Base-by-base conservation (phyloP, 2,888 invertebrate species). In the Torymus texanus region DNA sequence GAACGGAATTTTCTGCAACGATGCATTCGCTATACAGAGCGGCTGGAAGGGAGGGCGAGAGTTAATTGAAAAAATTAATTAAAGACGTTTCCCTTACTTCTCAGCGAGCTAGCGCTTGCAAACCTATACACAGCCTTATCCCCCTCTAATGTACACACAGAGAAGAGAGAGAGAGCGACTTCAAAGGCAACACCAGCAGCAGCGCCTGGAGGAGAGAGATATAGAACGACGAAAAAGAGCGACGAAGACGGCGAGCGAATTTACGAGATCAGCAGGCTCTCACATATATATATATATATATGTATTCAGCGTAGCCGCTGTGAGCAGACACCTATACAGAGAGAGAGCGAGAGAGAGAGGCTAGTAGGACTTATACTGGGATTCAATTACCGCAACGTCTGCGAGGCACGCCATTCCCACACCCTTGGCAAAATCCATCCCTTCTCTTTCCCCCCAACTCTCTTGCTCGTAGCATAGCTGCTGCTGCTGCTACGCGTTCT, bases 371-470 rank as follows among this genome's bases (percentile, higher is more conserved):
- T 87, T 87, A 72, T 62, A 87, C 88, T 85, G 86, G 87, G 89
- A 90, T 90, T 90, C 90, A 90, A 90, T 90, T 90, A 90, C 90
- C 90, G 88, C 89, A 89, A 90, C 87, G 90, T 88, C 90, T 88
- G 87, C 85, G 85, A 88, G 84, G 87, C 89, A 89, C 89, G 89
- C 88, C 86, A 89, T 88, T 87, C 86, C 85, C 85, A 85, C 85
- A 85, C 86, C 83, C 84, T 55, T 73, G 83, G 80, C 81, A 80
- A 81, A 84, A 83, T 83, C 82, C 82, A 81, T 76, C 81, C 79
- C 80, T 80, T 66, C 77, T 59, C 70, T 21, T 66, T 24, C 73
- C 59, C 70, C 75, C 29, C 68, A 13, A 11, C 66, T 63, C 62
- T 53, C 65, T 65, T 51, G 11, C 51, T 16, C 53, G 55, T 78